Evolutionary conservation across 1,140 invertebrate genomes (phyloP).

Genomic region (Chymomyza costata): DNA sequence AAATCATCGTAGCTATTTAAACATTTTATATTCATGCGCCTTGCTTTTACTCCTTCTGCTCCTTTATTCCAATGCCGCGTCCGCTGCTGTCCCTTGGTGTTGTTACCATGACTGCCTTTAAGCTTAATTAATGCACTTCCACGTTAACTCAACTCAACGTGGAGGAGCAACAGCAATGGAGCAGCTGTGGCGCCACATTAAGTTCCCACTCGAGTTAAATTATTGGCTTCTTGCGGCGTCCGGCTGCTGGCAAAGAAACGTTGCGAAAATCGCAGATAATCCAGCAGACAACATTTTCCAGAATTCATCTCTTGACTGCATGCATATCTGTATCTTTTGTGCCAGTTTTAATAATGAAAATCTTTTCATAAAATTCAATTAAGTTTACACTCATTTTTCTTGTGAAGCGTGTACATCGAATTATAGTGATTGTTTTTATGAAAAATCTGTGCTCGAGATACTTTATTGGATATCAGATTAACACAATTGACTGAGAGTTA

Average conservation of each 20-base stretch:
- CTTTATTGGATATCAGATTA: too few species aligned
- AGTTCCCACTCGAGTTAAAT: slow-evolving; percentile 65
- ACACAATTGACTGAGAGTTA: too few species aligned
- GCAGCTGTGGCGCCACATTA: slow-evolving; percentile 40
- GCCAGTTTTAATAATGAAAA: slow-evolving; percentile 50
- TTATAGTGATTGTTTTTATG: too few species aligned
- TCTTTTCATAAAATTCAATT: slow-evolving; percentile 56
- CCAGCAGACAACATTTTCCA: slow-evolving; percentile 27
- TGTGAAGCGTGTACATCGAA: too few species aligned
- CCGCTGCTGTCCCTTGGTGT: background rate
- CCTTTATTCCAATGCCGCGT: slow-evolving; percentile 3
- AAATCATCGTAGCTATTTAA: slow-evolving; percentile 9
- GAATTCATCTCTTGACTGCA: background rate
- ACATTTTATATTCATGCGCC: too few species aligned
- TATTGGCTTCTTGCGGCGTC: slow-evolving; percentile 39
- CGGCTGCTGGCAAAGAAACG: background rate
- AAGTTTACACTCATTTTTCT: slow-evolving; percentile 27
- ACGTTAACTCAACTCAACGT: slow-evolving; percentile 51
- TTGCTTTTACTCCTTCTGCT: too few species aligned
- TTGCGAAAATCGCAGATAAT: slow-evolving; percentile 36
- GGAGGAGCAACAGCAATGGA: slow-evolving; percentile 11
- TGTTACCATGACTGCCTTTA: slow-evolving; percentile 50
- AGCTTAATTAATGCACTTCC: slow-evolving; percentile 66
- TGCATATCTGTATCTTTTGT: too few species aligned
- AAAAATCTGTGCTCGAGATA: too few species aligned